Conservation (phyloP, 2,113 vertebrate genomes). For the Megaceryle torquata region DNA sequence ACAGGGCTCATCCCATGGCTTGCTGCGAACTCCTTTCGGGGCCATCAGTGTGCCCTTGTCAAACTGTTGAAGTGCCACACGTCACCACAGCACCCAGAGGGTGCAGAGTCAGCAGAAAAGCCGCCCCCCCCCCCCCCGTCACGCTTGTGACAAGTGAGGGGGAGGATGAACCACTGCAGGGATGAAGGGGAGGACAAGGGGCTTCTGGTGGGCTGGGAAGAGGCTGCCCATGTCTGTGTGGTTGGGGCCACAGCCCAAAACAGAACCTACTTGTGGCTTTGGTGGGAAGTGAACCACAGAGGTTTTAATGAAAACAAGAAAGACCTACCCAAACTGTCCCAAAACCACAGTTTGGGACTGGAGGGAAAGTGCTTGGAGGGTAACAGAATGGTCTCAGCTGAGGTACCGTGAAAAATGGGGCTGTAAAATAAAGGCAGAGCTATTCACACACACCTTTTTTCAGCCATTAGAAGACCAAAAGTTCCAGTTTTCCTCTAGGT, state of each 20-base stretch:
- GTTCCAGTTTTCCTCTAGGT: background rate
- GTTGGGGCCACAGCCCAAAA: background rate
- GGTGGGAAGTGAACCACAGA: fast-evolving
- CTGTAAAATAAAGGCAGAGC: background rate
- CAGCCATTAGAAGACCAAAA: background rate
- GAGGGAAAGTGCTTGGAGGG: background rate
- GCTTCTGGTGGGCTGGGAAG: background rate
- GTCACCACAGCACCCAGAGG: background rate
- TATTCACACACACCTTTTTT: background rate
- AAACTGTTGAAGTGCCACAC: background rate
- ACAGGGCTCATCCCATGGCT: background rate
- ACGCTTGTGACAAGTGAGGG: fast-evolving
- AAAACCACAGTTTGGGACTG: background rate
- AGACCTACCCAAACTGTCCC: background rate
- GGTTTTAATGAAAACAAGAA: background rate
- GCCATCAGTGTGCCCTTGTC: background rate
- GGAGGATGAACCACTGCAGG: background rate
- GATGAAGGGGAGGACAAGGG: background rate
- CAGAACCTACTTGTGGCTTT: fast-evolving
- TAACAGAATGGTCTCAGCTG: background rate
- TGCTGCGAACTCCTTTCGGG: background rate
- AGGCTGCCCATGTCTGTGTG: fast-evolving
- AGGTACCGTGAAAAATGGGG: background rate
- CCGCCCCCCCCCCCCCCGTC: fast-evolving
- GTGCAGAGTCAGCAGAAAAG: background rate